Percentiles rank a stretch among this genome's conserved stretches.
phyloP scores from a whole-genome alignment of 2,113 vertebrate species.

The Heloderma charlesbogerti region DNA sequence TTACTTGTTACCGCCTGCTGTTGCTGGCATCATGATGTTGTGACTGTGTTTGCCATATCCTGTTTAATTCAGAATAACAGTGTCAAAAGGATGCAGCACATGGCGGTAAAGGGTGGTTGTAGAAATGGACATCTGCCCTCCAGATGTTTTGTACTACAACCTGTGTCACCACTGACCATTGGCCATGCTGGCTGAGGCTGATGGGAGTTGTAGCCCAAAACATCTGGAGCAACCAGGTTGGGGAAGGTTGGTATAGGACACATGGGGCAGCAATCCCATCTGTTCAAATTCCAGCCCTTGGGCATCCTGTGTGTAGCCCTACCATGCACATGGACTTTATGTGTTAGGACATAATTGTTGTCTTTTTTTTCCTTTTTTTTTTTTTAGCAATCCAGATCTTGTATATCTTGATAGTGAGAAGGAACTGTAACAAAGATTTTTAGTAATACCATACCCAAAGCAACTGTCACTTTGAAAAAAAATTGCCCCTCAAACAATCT shows the following conservation, averaged over 20 bases:
- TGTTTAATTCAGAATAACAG: not conserved
- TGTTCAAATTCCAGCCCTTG: not conserved
- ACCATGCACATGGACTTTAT: not conserved
- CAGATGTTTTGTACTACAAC: too few species aligned
- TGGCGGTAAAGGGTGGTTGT: not conserved
- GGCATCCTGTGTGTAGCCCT: not conserved
- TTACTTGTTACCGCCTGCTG: not conserved
- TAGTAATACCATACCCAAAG: not conserved
- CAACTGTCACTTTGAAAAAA: not conserved
- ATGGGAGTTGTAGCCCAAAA: too few species aligned
- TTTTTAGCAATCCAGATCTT: too few species aligned
- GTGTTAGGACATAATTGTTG: not conserved
- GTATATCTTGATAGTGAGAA: not conserved
- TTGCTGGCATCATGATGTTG: not conserved
- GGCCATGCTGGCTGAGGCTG: too few species aligned
- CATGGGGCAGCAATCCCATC: not conserved
- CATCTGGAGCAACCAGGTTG: too few species aligned
- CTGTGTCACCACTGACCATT: too few species aligned
- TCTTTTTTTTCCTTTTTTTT: too few species aligned
- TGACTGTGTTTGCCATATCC: not conserved
- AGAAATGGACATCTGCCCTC: not conserved
- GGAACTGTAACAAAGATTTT: not conserved
- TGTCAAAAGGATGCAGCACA: not conserved
- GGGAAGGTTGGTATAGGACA: not conserved
- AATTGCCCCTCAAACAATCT: not conserved